Evolutionary conservation across 1,140 invertebrate species (phyloP).

Genomic region (Pollicipes pollicipes): DNA sequence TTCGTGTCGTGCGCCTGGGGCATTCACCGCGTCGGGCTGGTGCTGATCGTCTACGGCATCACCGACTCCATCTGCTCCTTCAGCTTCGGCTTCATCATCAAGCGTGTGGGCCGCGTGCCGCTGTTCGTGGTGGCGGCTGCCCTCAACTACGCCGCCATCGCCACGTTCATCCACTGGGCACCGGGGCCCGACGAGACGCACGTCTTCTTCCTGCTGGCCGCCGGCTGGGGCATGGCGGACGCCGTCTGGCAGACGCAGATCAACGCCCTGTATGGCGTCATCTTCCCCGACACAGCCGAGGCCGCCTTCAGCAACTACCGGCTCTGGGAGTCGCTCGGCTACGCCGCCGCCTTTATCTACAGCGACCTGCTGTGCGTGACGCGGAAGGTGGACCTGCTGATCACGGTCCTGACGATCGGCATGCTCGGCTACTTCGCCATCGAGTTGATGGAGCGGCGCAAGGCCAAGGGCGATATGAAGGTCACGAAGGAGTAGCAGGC

Average conservation of each 20-base stretch:
- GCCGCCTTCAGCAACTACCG: conserved; percentile 92
- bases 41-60: conserved; percentile 87
- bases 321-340: conserved; percentile 82
- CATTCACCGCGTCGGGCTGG: conserved; percentile 75
- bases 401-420: conserved; percentile 20
- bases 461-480: neutral
- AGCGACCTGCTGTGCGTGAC: conserved; percentile 26
- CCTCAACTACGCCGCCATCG: conserved; percentile 54
- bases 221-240: conserved; percentile 85
- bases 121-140: conserved; percentile 59
- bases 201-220: conserved; percentile 80
- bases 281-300: conserved; percentile 33
- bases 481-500: neutral
- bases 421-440: conserved; percentile 21
- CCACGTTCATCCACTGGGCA: conserved; percentile 38
- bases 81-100: conserved; percentile 79
- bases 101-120: conserved; percentile 69
- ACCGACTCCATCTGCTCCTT: conserved; percentile 76
- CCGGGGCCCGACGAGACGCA: conserved; percentile 34
- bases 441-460: conserved; percentile 14
- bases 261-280: conserved; percentile 37
- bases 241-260: conserved; percentile 96
- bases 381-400: conserved; percentile 21
- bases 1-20: conserved; percentile 82
- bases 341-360: conserved; percentile 77